Base-by-base conservation (phyloP, 1,140 invertebrate species). In the Bombus waltoni region DNA sequence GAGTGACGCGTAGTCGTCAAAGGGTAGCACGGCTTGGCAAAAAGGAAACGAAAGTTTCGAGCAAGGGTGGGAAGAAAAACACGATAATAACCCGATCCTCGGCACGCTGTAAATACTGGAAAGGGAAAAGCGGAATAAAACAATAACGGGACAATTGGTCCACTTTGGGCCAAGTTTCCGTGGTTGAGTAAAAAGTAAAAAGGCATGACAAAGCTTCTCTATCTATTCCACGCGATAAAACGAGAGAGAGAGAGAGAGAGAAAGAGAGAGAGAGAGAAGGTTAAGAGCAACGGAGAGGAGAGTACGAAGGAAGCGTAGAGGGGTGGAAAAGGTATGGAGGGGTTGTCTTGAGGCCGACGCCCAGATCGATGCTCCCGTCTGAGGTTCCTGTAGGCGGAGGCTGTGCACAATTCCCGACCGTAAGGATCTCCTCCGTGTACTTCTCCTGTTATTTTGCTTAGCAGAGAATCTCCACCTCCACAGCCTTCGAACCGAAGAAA, bases 321-420 rank as follows among this genome's bases (percentile, higher is more conserved):
- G 66, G 89, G 62, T 70, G 44, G 80, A 62, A 85, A 15, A 81
- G 62, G 74, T 57, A 22, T 76, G 77, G 80, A 75, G 84, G 88
- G 90, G 92, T 87, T 89, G 88, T 91, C 92, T 93, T 92, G 92
- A 93, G 92, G 93, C 91, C 92, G 93, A 93, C 93, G 93, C 93
- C 93, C 93, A 93, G 93, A 93, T 93, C 93, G 93, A 93, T 93
- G 92, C 91, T 93, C 89, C 88, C 92, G 92, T 93, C 92, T 93
- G 92, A 92, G 93, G 90, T 93, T 91, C 88, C 92, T 87, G 92
- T 90, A 91, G 87, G 89, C 87, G 89, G 91, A 92, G 91, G 91
- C 92, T 91, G 92, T 90, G 89, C 86, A 83, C 87, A 86, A 90
- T 90, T 89, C 87, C 79, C 80, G 73, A 86, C 87, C 68, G 83